Evolutionary conservation across 2,888 invertebrate species (phyloP).

Genomic region (Rhagonycha lutea): DNA sequence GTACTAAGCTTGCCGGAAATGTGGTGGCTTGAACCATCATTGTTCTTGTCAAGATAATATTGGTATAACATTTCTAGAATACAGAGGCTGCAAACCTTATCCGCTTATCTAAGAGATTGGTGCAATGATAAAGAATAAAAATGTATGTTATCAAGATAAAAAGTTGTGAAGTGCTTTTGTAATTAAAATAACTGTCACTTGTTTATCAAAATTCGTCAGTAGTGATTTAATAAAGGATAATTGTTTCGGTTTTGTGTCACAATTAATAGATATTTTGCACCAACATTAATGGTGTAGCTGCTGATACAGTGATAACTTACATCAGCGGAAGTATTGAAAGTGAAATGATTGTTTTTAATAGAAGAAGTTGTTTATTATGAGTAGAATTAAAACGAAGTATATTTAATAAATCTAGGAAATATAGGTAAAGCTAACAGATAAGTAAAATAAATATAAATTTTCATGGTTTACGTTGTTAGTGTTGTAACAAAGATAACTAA

Average conservation of each 20-base stretch:
- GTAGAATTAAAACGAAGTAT: not conserved
- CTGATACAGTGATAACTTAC: not conserved
- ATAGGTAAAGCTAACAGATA: constrained; percentile 18
- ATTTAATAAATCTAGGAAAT: constrained; percentile 1
- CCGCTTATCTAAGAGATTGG: constrained; percentile 23
- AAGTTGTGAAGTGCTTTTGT: constrained; percentile 19
- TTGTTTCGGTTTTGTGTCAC: not conserved
- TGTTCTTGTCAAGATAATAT: constrained; percentile 58
- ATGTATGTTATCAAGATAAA: constrained; percentile 13
- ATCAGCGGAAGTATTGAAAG: not conserved
- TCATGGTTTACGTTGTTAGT: not conserved
- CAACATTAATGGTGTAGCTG: not conserved
- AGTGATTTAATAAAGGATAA: not conserved
- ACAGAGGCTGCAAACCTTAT: constrained; percentile 28
- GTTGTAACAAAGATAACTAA: constrained; percentile 12
- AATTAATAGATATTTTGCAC: not conserved
- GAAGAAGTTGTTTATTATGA: not conserved
- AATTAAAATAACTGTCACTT: not conserved
- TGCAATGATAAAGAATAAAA: constrained; percentile 3
- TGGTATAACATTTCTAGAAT: constrained; percentile 55
- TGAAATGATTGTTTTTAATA: not conserved
- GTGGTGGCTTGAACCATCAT: constrained; percentile 58
- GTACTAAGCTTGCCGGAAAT: constrained; percentile 55
- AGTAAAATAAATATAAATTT: constrained; percentile 2
- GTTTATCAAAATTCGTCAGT: constrained; percentile 10